phyloP scores from a whole-genome alignment of 2,797 vertebrate genomes.

The Labeo calbasu region DNA sequence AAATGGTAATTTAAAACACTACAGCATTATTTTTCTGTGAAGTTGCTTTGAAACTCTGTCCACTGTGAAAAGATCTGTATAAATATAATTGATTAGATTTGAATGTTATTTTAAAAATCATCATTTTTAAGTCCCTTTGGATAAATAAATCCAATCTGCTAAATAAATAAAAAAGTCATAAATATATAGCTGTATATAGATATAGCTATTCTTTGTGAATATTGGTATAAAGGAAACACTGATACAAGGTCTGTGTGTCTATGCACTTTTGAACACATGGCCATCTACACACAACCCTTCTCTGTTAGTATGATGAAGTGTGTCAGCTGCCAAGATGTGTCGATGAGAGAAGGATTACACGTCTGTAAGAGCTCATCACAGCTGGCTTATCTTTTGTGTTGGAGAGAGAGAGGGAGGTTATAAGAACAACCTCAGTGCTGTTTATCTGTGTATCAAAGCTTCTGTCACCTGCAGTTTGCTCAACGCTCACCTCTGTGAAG shows the following conservation, averaged over 20 bases:
- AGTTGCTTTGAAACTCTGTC: background rate
- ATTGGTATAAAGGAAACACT: background rate
- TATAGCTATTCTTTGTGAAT: background rate
- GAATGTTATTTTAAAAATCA: background rate
- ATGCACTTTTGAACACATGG: background rate
- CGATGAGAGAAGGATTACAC: constrained; percentile 11
- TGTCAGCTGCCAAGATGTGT: constrained; percentile 1
- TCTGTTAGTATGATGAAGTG: background rate
- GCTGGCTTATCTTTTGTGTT: constrained; percentile 21
- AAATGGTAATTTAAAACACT: background rate
- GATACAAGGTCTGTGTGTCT: background rate
- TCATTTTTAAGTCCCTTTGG: background rate
- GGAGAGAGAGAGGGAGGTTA: constrained; percentile 15
- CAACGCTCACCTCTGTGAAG: constrained; percentile 45
- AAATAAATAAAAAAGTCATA: background rate
- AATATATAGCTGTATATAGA: no score
- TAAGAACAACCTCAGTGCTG: constrained; percentile 26
- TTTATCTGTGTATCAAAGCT: constrained; percentile 45
- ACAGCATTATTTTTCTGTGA: background rate
- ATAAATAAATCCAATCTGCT: background rate
- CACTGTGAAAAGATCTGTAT: background rate
- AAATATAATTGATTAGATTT: background rate
- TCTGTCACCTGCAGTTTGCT: constrained; percentile 45
- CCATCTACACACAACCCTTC: background rate
- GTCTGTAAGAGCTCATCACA: constrained; percentile 31